Percentiles rank a stretch among this genome's conserved stretches.
Conservation (phyloP, 64 coral and sea anemone genomes). For the Stichodactyla mertensii region DNA sequence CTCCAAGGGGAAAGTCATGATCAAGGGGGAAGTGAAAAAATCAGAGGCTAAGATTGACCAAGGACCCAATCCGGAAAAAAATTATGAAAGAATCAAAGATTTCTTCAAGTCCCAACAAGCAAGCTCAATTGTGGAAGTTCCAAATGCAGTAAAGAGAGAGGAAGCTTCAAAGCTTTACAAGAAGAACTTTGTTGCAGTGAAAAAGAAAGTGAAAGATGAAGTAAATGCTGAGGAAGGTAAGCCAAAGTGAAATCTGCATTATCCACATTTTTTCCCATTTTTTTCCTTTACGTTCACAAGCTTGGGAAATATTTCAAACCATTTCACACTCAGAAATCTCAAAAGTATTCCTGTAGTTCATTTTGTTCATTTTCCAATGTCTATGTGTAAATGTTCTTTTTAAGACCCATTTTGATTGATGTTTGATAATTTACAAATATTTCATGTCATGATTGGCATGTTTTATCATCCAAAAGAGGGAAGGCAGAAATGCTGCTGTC, state of each 20-base stretch:
- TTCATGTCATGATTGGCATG: too few relatives aligned
- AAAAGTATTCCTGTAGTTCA: too few relatives aligned
- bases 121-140: constrained; percentile 89
- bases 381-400: too few relatives aligned
- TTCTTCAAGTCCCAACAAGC: constrained; percentile 80
- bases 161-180: constrained; percentile 70
- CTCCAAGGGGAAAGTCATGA: constrained; percentile 62
- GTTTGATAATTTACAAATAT: too few relatives aligned
- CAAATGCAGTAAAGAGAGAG: constrained; percentile 79
- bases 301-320: too few relatives aligned
- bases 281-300: too few relatives aligned
- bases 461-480: too few relatives aligned
- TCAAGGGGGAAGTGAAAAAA: constrained; percentile 75
- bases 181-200: constrained; percentile 76
- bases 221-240: constrained; percentile 71
- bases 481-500: too few relatives aligned
- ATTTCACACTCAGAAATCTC: too few relatives aligned
- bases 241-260: not conserved
- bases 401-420: too few relatives aligned
- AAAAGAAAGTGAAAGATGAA: constrained; percentile 52
- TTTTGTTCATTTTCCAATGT: too few relatives aligned
- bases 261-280: too few relatives aligned
- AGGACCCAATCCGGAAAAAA: constrained; percentile 66
- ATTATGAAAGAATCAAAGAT: constrained; percentile 83
- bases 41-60: constrained; percentile 59